Base-by-base conservation (phyloP, 2,888 invertebrate genomes). In the Papilio gigon region DNA sequence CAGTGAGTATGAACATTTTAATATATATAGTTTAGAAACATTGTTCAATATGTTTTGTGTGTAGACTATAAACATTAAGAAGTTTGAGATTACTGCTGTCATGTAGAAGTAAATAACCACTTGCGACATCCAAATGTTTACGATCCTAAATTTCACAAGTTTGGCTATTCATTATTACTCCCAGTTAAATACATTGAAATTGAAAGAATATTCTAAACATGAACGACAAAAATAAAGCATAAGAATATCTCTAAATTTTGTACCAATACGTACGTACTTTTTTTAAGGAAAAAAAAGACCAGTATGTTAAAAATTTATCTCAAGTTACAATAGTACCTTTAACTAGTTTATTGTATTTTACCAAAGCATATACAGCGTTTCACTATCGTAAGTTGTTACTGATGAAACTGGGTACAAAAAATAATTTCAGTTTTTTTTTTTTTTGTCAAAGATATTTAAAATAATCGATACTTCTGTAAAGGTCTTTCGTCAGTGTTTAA, bases 51-150 rank as follows among this genome's bases (percentile, higher is more conserved):
- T 8, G 30, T 30, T 11, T 25, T 50, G 6, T 25, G 4, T 33
- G 25, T 30, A 17, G 6, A n/a, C n/a, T 27, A 53, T 53, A 30
- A 53, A 53, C 9, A 53, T 53, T 30, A 53, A 53, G 27, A 53
- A 30, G 30, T 30, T n/a, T 27, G 53, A 30, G 27, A 9, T 30
- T 11, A 44, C 20, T 50, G 25, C 27, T n/a, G n/a, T 53, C 53
- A 30, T 9, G n/a, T 30, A n/a, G n/a, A 53, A 27, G 27, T 9
- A 8, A 30, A 53, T 27, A n/a, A 53, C 53, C 30, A 30, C 17
- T 53, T 53, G n/a, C 30, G 30, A 53, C 53, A 53, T 53, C 1
- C 27, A 53, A 53, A 53, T 8, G 27, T 53, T 53, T 53, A 53
- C 53, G 53, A 53, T 27, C 53, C 53, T 30, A 30, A 53, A n/a